Evolutionary conservation across 2,888 invertebrate genomes (phyloP).

Genomic region (Himalopsyche japonica): DNA sequence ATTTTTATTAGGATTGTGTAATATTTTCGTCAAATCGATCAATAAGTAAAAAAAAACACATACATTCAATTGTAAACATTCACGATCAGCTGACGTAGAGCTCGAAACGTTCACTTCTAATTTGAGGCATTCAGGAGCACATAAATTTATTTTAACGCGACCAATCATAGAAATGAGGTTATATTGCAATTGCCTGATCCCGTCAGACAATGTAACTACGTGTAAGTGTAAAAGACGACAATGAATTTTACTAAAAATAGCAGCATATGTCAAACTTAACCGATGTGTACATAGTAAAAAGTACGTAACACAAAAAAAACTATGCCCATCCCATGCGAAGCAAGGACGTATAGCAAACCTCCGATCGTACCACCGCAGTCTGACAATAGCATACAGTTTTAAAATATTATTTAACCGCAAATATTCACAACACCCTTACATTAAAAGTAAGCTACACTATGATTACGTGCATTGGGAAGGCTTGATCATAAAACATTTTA

Average conservation of each 20-base stretch:
- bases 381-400: not conserved
- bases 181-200: constrained; percentile 8
- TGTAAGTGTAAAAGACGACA: not conserved
- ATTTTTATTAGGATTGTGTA: not conserved
- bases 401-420: not conserved
- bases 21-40: not conserved
- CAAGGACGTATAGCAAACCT: constrained; percentile 24
- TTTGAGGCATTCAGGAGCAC: not conserved
- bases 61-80: constrained; percentile 9
- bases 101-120: constrained; percentile 4
- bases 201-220: not conserved
- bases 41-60: not conserved
- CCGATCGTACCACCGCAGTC: not conserved
- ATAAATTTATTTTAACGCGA: not conserved
- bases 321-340: constrained; percentile 28
- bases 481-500: not conserved
- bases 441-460: not conserved
- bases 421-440: not conserved
- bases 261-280: constrained; percentile 20
- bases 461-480: not conserved
- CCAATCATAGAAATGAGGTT: constrained; percentile 15
- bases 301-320: constrained; percentile 17
- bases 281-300: constrained; percentile 5
- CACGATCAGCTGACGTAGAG: constrained; percentile 34
- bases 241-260: constrained; percentile 10